phyloP scores from a whole-genome alignment of 2,797 vertebrate species.

The Sebastes steindachneri region DNA sequence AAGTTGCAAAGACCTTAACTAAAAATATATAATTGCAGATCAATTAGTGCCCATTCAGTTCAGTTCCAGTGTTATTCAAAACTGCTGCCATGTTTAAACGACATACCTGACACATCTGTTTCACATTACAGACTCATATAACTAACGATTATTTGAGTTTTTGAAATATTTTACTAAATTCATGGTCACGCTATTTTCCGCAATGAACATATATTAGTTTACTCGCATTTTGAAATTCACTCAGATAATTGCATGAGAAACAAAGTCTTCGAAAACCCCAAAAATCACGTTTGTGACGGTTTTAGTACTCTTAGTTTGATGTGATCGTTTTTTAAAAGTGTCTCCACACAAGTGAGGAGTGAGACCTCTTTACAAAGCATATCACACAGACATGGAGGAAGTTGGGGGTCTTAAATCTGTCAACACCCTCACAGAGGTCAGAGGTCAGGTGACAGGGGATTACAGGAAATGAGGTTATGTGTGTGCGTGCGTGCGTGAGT shows the following conservation, averaged over 20 bases:
- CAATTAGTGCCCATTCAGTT: neutral
- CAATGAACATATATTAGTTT: neutral
- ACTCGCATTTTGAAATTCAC: neutral
- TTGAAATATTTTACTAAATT: neutral
- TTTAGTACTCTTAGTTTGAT: neutral
- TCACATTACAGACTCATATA: neutral
- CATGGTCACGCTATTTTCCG: neutral
- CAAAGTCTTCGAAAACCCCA: neutral
- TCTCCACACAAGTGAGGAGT: neutral
- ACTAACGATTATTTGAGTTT: neutral
- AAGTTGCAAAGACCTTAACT: neutral
- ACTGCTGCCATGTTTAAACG: neutral
- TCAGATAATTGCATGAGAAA: neutral
- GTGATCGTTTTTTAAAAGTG: neutral
- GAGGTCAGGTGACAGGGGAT: slow-evolving; percentile 54
- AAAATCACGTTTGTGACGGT: neutral
- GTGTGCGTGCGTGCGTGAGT: neutral
- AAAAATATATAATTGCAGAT: neutral
- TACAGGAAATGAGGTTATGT: slow-evolving; percentile 54
- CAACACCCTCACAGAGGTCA: slow-evolving; percentile 49
- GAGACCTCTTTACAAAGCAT: neutral
- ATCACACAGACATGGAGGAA: slow-evolving; percentile 41
- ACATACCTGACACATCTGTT: neutral
- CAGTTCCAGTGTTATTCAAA: neutral
- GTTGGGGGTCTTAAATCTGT: slow-evolving; percentile 59